Evolutionary conservation across 2,888 invertebrate species (phyloP).

Genomic region (Meta bourneti): DNA sequence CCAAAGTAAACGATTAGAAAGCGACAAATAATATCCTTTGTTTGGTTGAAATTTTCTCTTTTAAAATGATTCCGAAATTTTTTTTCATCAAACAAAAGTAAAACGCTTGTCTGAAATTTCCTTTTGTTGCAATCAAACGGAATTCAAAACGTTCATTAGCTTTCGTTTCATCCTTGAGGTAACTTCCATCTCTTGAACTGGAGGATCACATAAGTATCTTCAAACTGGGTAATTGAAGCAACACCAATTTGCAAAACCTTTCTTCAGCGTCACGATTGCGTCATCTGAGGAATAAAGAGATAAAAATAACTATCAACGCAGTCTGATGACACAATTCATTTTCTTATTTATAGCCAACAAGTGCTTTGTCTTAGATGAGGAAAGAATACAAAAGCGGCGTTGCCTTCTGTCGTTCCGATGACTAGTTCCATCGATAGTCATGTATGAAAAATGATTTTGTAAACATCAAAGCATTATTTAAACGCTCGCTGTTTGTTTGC

Average conservation of each 20-base stretch:
- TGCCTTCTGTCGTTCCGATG: background rate
- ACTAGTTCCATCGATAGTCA: background rate
- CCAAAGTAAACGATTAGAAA: no score
- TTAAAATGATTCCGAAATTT: no score
- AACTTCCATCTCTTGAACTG: no score
- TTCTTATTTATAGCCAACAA: constrained; percentile 64
- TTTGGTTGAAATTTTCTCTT: no score
- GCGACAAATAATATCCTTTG: no score
- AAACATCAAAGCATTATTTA: background rate
- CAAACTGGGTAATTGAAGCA: background rate
- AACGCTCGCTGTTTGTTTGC: background rate
- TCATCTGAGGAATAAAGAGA: constrained; percentile 28
- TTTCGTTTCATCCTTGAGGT: no score
- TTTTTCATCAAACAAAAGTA: no score
- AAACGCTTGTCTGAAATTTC: no score
- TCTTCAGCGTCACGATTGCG: background rate
- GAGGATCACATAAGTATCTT: no score
- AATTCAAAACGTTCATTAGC: no score
- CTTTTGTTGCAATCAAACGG: no score
- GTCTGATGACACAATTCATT: constrained; percentile 67
- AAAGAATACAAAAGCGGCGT: constrained; percentile 23
- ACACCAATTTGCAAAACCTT: constrained; percentile 3
- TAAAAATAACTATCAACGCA: constrained; percentile 38
- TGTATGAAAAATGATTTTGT: background rate
- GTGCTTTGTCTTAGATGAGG: constrained; percentile 60